A percentile compares a stretch with the other conserved stretches of the same genome.
These are phyloP conservation scores for Drosophila bocki DNA, from an alignment of 1,140 invertebrate genomes.

Conservation along the genomic window DNA sequence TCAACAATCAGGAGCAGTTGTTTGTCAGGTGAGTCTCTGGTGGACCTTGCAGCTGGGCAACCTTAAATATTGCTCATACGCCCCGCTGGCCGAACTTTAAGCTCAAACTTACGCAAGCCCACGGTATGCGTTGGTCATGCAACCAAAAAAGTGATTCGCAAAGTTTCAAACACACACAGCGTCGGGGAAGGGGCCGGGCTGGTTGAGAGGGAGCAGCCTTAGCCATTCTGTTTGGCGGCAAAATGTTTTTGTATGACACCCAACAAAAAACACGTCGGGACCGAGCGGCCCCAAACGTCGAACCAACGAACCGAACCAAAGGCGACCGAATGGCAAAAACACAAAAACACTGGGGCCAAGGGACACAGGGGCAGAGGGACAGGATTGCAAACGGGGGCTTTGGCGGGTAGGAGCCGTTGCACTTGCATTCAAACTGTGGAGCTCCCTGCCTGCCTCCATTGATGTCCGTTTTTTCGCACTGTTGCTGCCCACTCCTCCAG, in stretches of 20 bases:
- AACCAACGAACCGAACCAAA: conserved; percentile 69
- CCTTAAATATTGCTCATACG: conserved; percentile 67
- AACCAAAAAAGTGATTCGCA: conserved; percentile 82
- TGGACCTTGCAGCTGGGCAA: conserved; percentile 29
- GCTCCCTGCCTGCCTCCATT: conserved; percentile 52
- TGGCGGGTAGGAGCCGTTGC: conserved; percentile 46
- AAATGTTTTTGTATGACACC: conserved; percentile 77
- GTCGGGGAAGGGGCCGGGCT: background rate
- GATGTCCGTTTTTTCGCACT: conserved; percentile 60
- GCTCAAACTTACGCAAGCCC: conserved; percentile 70
- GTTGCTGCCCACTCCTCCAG: conserved; percentile 56
- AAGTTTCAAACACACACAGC: conserved; percentile 67
- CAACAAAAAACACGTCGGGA: conserved; percentile 70
- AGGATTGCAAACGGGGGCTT: conserved; percentile 5
- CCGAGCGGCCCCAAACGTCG: conserved; percentile 56
- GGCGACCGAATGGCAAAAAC: conserved; percentile 41
- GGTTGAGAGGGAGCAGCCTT: conserved; percentile 50
- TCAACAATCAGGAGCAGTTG: conserved; percentile 97
- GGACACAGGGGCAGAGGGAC: background rate
- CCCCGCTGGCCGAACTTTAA: conserved; percentile 55
- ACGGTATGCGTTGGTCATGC: conserved; percentile 74
- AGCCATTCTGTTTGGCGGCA: conserved; percentile 82
- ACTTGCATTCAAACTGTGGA: conserved; percentile 65
- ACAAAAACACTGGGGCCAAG: conserved; percentile 6
- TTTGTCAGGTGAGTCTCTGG: conserved; percentile 93